A percentile compares a stretch with the other conserved stretches of the same genome.
Conservation (phyloP, 2,797 vertebrate genomes). For the Anolis apletophallus region DNA sequence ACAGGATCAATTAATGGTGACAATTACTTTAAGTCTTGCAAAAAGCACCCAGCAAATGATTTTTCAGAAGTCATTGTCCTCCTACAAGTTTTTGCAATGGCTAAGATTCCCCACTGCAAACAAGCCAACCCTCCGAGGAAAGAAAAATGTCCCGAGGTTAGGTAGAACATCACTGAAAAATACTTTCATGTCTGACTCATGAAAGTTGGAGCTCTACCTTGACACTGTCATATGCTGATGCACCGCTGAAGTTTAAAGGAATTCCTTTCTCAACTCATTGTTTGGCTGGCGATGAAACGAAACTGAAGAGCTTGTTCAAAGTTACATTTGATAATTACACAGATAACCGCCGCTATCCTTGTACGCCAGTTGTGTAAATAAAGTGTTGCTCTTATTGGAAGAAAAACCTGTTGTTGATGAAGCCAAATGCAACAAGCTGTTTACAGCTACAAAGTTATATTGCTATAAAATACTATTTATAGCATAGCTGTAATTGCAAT, state of each 20-base stretch:
- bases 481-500: conserved; percentile 9
- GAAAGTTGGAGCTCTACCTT: conserved; percentile 72
- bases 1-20: no score
- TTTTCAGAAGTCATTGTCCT: neutral
- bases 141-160: conserved; percentile 56
- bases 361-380: conserved; percentile 81
- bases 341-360: conserved; percentile 81
- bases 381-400: conserved; percentile 52
- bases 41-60: neutral
- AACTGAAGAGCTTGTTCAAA: conserved; percentile 76
- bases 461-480: neutral
- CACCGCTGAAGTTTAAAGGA: conserved; percentile 82
- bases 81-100: conserved; percentile 72
- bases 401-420: conserved; percentile 32
- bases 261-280: conserved; percentile 80
- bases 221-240: conserved; percentile 73
- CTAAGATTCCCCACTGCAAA: conserved; percentile 52
- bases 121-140: conserved; percentile 25
- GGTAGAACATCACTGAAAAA: conserved; percentile 72
- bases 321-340: conserved; percentile 80
- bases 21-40: no score
- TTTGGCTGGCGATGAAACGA: conserved; percentile 82
- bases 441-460: neutral
- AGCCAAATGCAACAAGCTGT: neutral
- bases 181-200: conserved; percentile 81